A percentile compares a stretch with the other conserved stretches of the same genome.
These are phyloP conservation scores for Mamestra brassicae DNA, from an alignment of 2,888 invertebrate genomes.

Conservation along the genomic window DNA sequence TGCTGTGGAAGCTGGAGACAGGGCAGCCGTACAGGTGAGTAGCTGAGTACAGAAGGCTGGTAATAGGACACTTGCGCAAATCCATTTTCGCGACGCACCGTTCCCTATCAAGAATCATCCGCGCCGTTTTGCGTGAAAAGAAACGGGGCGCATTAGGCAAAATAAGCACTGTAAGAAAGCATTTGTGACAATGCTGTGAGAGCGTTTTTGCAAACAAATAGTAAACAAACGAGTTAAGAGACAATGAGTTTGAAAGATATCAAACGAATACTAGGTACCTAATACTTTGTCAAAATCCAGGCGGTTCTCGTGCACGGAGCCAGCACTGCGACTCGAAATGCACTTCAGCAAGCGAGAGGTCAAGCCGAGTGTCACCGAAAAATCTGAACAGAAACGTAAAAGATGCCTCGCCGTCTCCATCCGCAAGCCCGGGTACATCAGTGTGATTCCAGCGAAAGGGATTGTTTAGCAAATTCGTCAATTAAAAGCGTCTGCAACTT, in stretches of 20 bases:
- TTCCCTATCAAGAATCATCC: background rate
- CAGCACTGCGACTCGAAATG: conserved; percentile 91
- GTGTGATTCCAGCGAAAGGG: background rate
- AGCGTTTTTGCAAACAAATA: background rate
- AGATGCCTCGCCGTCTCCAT: conserved; percentile 55
- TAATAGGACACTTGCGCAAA: background rate
- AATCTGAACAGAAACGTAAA: conserved; percentile 28
- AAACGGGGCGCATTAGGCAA: background rate
- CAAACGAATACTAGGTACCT: background rate
- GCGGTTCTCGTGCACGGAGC: conserved; percentile 89
- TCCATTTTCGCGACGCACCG: background rate
- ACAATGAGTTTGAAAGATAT: background rate
- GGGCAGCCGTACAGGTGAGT: conserved; percentile 93
- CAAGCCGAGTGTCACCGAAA: conserved; percentile 41
- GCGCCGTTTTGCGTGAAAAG: background rate
- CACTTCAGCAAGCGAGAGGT: conserved; percentile 85
- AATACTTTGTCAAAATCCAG: conserved; percentile 64
- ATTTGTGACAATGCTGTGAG: background rate
- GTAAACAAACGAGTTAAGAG: background rate
- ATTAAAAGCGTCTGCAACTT: too few species aligned
- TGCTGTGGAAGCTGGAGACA: conserved; percentile 96
- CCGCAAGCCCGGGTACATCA: conserved; percentile 67
- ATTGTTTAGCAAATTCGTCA: too few species aligned
- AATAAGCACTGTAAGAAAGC: background rate
- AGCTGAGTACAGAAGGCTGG: background rate